Conservation (phyloP, 2,888 invertebrate genomes). For the Enchytraeus crypticus region DNA sequence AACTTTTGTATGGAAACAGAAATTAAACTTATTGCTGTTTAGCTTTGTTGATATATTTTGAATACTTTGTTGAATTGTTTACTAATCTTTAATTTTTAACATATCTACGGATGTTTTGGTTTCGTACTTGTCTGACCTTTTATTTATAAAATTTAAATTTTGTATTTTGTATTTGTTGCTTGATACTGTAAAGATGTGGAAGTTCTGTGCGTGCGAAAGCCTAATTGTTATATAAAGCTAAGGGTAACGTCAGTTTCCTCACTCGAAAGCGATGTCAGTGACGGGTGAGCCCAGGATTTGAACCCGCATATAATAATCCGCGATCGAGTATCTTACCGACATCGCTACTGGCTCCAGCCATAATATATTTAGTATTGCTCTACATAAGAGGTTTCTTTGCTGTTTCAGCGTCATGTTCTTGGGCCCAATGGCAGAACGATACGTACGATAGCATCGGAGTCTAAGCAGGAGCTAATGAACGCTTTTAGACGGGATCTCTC, state of each 20-base stretch:
- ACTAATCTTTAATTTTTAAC: too few relatives aligned
- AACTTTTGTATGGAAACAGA: too few relatives aligned
- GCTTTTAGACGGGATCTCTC: constrained; percentile 59
- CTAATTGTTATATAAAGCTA: not conserved
- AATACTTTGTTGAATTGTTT: too few relatives aligned
- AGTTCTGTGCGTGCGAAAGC: not conserved
- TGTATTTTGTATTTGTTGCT: not conserved
- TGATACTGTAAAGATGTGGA: not conserved
- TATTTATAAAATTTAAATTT: not conserved
- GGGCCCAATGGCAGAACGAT: constrained; percentile 56
- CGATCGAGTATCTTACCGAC: too few relatives aligned
- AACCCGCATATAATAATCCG: too few relatives aligned
- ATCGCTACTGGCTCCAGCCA: too few relatives aligned
- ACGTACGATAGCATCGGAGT: constrained; percentile 61
- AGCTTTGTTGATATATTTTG: not conserved
- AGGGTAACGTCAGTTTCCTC: not conserved
- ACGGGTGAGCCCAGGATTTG: too few relatives aligned
- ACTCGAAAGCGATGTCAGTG: too few relatives aligned
- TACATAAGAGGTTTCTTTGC: not conserved
- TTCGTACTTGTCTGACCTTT: not conserved
- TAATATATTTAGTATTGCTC: not conserved
- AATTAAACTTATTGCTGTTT: too few relatives aligned
- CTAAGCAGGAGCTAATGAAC: constrained; percentile 59
- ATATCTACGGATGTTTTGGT: too few relatives aligned
- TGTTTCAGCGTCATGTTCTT: constrained; percentile 10